phyloP scores from a whole-genome alignment of 2,113 vertebrate species.

The Reinhardtius hippoglossoides region DNA sequence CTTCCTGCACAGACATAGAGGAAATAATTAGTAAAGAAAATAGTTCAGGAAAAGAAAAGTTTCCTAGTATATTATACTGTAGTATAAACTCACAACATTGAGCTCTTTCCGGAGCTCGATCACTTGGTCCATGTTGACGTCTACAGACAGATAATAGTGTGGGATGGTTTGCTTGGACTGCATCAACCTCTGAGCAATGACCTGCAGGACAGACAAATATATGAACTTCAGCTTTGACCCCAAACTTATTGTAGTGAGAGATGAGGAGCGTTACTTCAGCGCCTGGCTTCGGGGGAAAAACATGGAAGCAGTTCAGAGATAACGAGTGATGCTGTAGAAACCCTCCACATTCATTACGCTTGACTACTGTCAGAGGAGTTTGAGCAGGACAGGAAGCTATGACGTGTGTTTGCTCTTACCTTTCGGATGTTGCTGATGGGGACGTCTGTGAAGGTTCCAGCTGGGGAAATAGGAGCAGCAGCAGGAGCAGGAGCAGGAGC shows the following conservation, averaged over 20 bases:
- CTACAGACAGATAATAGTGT: slow-evolving; percentile 97
- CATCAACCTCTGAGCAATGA: slow-evolving; percentile 96
- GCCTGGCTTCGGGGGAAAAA: slow-evolving; percentile 23
- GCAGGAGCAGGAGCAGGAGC: slow-evolving; percentile 67
- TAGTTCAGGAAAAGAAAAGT: neutral
- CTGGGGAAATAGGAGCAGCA: slow-evolving; percentile 75
- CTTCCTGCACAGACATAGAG: slow-evolving; percentile 81
- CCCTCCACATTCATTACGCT: no score
- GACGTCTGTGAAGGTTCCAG: slow-evolving; percentile 93
- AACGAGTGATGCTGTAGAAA: no score
- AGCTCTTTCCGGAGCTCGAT: slow-evolving; percentile 93
- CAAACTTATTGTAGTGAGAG: slow-evolving; percentile 14
- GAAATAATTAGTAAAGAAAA: neutral
- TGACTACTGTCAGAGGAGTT: neutral
- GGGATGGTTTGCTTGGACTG: slow-evolving; percentile 99
- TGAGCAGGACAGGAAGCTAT: neutral
- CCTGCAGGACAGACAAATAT: slow-evolving; percentile 79
- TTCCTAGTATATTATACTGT: neutral
- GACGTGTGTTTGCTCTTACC: slow-evolving; percentile 78
- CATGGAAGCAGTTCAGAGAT: slow-evolving; percentile 22
- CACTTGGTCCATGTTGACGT: slow-evolving; percentile 95
- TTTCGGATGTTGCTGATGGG: slow-evolving; percentile 95
- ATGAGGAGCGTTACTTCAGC: slow-evolving; percentile 12
- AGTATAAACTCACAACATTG: slow-evolving; percentile 85
- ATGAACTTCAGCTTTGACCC: slow-evolving; percentile 41